Conservation (phyloP, 2,888 invertebrate genomes). For the Aphodius sticticus region DNA sequence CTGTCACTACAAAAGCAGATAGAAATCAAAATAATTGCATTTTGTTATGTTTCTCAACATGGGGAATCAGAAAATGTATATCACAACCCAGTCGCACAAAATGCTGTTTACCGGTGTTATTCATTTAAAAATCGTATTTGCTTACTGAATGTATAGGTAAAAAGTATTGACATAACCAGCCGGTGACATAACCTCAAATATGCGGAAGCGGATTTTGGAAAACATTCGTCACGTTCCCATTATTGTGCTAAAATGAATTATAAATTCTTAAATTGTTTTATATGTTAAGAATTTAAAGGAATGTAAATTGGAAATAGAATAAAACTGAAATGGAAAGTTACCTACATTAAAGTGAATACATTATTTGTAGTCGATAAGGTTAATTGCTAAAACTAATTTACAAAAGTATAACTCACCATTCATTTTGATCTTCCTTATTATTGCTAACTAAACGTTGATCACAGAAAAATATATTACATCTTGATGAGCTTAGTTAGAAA, state of each 20-base stretch:
- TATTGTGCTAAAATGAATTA: neutral
- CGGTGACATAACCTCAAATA: neutral
- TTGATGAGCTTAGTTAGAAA: neutral
- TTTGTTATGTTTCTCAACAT: too few relatives aligned
- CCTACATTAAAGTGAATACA: neutral
- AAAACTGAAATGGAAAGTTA: neutral
- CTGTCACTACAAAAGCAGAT: too few relatives aligned
- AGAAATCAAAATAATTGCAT: too few relatives aligned
- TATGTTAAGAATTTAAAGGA: too few relatives aligned
- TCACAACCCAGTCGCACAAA: too few relatives aligned
- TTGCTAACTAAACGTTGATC: neutral
- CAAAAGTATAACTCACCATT: neutral
- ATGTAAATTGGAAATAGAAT: neutral
- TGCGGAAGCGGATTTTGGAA: neutral
- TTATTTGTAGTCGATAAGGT: too few relatives aligned
- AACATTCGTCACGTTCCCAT: neutral
- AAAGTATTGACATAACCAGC: neutral
- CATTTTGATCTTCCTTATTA: neutral
- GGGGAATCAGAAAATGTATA: too few relatives aligned
- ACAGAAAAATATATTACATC: neutral
- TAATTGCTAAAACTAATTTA: too few relatives aligned
- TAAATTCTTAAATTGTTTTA: neutral
- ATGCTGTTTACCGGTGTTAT: too few relatives aligned
- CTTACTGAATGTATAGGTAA: neutral
- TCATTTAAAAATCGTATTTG: neutral